These are phyloP conservation scores for Acanthosepion esculentum DNA, from an alignment of 2,888 invertebrate genomes.

Conservation along the genomic window DNA sequence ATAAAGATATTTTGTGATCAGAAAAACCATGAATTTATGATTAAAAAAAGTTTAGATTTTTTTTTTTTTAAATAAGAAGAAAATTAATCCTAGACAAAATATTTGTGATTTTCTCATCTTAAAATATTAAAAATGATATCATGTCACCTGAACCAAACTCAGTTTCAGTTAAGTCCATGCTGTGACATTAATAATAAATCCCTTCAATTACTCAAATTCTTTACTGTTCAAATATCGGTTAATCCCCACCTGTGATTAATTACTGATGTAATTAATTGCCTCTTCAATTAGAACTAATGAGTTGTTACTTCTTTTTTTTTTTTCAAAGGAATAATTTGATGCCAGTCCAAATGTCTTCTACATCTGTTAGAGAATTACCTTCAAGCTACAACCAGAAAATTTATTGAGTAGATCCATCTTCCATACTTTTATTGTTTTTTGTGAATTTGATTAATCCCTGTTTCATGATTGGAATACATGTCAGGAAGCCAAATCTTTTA, in stretches of 20 bases:
- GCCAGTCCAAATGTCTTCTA: background rate
- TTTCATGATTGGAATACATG: too few species aligned
- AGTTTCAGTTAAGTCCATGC: background rate
- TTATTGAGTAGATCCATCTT: background rate
- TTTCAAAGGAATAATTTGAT: background rate
- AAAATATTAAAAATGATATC: background rate
- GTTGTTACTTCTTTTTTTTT: background rate
- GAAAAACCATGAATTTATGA: background rate
- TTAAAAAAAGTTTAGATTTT: too few species aligned
- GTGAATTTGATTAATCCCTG: too few species aligned
- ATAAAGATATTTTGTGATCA: too few species aligned
- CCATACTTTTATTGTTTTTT: too few species aligned
- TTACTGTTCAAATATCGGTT: constrained; percentile 5
- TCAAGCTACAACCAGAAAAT: background rate
- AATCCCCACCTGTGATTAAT: constrained; percentile 33
- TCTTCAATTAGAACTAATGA: constrained; percentile 33
- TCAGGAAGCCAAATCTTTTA: too few species aligned
- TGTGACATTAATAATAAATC: constrained; percentile 15
- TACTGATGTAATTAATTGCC: background rate
- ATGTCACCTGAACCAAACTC: background rate
- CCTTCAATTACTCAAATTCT: background rate
- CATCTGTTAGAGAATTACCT: background rate
- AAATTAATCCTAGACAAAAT: background rate
- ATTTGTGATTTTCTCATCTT: background rate
- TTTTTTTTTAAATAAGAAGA: background rate